These are phyloP conservation scores for Tragelaphus imberbis DNA, from an alignment of 2,113 vertebrate species.

Conservation along the genomic window DNA sequence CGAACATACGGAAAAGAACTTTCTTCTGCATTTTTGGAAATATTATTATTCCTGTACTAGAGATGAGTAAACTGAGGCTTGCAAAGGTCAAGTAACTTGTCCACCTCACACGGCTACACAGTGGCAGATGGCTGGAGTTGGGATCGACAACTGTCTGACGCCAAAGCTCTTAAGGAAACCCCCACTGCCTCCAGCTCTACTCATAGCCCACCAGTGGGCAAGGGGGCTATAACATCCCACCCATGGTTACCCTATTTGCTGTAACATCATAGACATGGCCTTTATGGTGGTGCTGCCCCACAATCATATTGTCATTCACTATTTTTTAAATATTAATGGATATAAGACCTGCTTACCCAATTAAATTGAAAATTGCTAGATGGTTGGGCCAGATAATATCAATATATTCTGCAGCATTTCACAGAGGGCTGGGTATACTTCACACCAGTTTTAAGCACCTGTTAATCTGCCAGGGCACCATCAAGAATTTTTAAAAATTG, in stretches of 20 bases:
- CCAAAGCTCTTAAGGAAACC: background rate
- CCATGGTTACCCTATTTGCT: background rate
- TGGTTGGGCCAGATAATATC: background rate
- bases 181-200: background rate
- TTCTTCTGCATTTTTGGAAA: background rate
- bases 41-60: background rate
- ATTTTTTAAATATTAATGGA: constrained; percentile 20
- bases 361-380: constrained; percentile 35
- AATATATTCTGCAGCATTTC: constrained; percentile 20
- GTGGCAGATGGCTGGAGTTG: background rate
- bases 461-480: background rate
- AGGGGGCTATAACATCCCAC: accelerated
- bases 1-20: background rate
- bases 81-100: background rate
- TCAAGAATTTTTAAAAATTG: background rate
- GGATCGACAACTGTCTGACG: background rate
- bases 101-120: background rate
- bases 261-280: background rate
- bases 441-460: background rate
- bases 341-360: constrained; percentile 2
- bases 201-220: background rate
- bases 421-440: background rate
- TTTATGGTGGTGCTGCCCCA: background rate
- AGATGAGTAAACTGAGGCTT: background rate
- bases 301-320: constrained; percentile 41